Percentiles rank a stretch among this genome's conserved stretches.
These are phyloP conservation scores for Neotragus moschatus DNA, from an alignment of 2,113 vertebrate species.

Conservation along the genomic window DNA sequence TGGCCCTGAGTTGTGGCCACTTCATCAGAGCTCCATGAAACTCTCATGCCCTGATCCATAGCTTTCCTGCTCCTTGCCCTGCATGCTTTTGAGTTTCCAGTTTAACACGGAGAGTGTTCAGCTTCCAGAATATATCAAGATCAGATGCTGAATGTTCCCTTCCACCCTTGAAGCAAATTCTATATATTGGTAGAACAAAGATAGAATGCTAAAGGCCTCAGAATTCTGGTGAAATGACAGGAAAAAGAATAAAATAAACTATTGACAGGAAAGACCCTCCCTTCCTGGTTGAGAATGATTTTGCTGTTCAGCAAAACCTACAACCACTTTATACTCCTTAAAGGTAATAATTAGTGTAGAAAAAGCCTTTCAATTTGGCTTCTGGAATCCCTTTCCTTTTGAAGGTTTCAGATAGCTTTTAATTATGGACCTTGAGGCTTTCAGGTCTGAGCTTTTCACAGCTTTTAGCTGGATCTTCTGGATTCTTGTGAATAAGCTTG, in stretches of 20 bases:
- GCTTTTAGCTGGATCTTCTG: background rate
- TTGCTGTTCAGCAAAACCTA: background rate
- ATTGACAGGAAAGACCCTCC: background rate
- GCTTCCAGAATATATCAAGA: background rate
- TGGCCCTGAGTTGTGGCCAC: background rate
- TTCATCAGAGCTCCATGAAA: background rate
- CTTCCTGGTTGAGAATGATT: background rate
- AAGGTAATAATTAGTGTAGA: background rate
- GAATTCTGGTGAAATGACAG: background rate
- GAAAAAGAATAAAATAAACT: background rate
- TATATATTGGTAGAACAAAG: background rate
- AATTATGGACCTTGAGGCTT: background rate
- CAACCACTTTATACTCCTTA: background rate
- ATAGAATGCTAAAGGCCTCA: background rate
- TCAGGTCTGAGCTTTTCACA: background rate
- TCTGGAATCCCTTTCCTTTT: background rate
- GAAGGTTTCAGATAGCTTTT: background rate
- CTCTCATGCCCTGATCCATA: background rate
- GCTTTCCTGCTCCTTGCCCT: background rate
- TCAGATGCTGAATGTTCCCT: background rate
- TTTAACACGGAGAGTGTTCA: background rate
- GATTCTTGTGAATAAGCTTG: background rate
- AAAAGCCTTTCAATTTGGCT: background rate
- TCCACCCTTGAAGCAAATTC: background rate
- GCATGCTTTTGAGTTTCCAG: background rate